Evolutionary conservation across 1,140 invertebrate genomes (phyloP), one percentile per base, ranked within the genome.

Genomic region (Scaptomyza pallida): DNA sequence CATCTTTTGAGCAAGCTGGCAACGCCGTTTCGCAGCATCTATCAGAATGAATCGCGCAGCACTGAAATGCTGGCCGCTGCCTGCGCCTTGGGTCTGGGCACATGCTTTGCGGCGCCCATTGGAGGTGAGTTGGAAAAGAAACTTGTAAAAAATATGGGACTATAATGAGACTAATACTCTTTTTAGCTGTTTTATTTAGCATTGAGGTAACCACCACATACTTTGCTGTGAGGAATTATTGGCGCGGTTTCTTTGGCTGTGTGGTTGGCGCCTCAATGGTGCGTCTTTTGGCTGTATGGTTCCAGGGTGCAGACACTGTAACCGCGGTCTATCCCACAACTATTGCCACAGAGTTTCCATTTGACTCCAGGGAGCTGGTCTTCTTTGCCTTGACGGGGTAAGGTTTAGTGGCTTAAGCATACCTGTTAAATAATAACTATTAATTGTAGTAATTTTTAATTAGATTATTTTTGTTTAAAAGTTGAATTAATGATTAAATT

Each of bases 171-270:
- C 3, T 23, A 23, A 23, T 23, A 23, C 21, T 23, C 3, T 21
- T 47, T 30, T 0, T 41, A 90, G 97, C 98, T 89, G 99, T 99
- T 0, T 93, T 99, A n/a, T 99, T 99, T 92, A 99, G 98, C 81
- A 99, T 99, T 72, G 99, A 99, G 93, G 98, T 99, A 92, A 99
- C 99, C 17, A 98, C 98, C 0, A 98, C 98, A 0, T 99, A 99
- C 91, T 99, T 99, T 92, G 98, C 98, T 1, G 98, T 99, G 0
- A 93, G 98, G 55, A 99, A 99, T 91, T 99, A 99, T 92, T 99
- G 98, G 98, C 93, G 99, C 59, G 98, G 98, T 0, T 99, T 99
- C 92, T 99, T 99, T 89, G 96, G 98, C 98, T n/a, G 98, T 98
- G 3, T 99, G 97, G 92, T 70, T 12, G 97, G 98, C 30, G 98